Evolutionary conservation across 2,797 vertebrate species (phyloP).

Genomic region (Aselliscus stoliczkanus): DNA sequence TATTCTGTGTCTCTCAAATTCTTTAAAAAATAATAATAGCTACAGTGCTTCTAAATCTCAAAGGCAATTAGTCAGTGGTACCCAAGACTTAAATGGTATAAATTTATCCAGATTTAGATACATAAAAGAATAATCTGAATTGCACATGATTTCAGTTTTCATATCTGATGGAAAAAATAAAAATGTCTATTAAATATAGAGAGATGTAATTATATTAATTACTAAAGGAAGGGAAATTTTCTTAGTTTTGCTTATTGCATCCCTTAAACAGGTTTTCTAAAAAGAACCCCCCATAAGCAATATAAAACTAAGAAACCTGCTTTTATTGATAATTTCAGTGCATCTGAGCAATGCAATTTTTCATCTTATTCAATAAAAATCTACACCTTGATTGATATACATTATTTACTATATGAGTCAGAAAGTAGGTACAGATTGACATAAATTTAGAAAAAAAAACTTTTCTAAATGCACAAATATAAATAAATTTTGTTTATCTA

Average conservation of each 20-base stretch:
- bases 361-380: background rate
- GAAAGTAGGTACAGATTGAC: background rate
- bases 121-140: background rate
- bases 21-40: background rate
- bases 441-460: background rate
- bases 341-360: background rate
- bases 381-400: background rate
- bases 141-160: background rate
- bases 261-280: background rate
- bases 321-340: background rate
- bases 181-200: background rate
- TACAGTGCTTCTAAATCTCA: background rate
- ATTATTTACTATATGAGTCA: background rate
- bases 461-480: constrained; percentile 6
- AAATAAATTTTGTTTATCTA: constrained; percentile 10
- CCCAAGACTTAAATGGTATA: background rate
- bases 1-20: background rate
- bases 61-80: background rate
- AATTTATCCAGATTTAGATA: background rate
- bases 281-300: background rate
- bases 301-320: background rate
- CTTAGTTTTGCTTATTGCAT: background rate
- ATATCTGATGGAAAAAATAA: background rate
- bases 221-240: background rate
- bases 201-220: background rate